Evolutionary conservation across 2,888 invertebrate species (phyloP).

Genomic region (Lithophane ornitopus): DNA sequence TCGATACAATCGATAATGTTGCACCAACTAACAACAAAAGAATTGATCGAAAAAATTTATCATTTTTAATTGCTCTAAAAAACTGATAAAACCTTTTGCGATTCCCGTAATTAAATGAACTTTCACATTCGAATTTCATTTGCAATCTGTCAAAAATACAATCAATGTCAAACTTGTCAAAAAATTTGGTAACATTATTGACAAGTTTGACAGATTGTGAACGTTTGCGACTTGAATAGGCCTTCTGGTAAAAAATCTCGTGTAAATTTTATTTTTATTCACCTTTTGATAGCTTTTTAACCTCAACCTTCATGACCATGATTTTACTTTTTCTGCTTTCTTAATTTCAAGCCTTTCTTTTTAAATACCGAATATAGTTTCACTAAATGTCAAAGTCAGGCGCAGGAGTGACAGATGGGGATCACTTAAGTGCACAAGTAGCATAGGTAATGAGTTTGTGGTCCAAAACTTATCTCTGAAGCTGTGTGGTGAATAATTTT

Average conservation of each 20-base stretch:
- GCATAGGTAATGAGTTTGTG: slow-evolving; percentile 38
- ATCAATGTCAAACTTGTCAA: too few relatives aligned
- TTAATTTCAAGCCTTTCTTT: slow-evolving; percentile 47
- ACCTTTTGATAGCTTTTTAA: background rate
- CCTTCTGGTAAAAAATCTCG: background rate
- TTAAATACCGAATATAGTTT: slow-evolving; percentile 49
- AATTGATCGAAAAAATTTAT: too few relatives aligned
- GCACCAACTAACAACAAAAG: too few relatives aligned
- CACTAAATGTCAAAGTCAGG: slow-evolving; percentile 32
- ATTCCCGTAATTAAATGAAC: too few relatives aligned
- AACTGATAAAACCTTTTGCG: too few relatives aligned
- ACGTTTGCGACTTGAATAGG: too few relatives aligned
- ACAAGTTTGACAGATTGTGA: too few relatives aligned
- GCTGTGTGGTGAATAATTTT: slow-evolving; percentile 41
- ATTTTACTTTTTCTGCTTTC: slow-evolving; percentile 13
- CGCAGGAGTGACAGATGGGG: slow-evolving; percentile 31
- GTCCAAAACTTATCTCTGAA: slow-evolving; percentile 1
- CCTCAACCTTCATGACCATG: background rate
- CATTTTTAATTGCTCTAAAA: too few relatives aligned
- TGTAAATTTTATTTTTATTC: too few relatives aligned
- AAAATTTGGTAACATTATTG: too few relatives aligned
- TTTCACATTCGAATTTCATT: too few relatives aligned
- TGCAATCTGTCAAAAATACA: too few relatives aligned
- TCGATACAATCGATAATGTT: background rate
- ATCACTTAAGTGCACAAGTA: slow-evolving; percentile 35